Conservation (phyloP, 2,797 vertebrate species). For the Hoplostethus atlanticus region DNA sequence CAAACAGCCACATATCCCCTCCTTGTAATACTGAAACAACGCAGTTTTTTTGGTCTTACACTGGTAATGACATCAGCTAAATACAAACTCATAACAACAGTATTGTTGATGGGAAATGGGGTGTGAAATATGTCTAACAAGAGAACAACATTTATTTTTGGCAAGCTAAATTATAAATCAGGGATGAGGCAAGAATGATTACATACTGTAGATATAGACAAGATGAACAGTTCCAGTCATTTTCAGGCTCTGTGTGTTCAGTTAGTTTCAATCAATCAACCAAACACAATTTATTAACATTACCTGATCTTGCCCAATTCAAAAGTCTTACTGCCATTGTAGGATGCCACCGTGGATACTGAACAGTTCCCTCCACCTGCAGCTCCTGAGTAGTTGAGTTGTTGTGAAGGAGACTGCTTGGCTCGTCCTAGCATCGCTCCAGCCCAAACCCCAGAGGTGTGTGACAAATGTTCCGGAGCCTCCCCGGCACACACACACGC, state of each 20-base stretch:
- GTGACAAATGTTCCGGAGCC: constrained; percentile 68
- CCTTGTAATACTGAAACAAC: constrained; percentile 6
- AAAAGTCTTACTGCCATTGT: not conserved
- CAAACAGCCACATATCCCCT: constrained; percentile 8
- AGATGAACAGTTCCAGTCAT: not conserved
- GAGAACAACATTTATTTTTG: constrained; percentile 36
- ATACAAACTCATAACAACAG: constrained; percentile 18
- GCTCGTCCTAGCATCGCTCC: constrained; percentile 36
- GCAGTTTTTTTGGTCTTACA: not conserved
- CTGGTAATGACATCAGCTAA: constrained; percentile 15
- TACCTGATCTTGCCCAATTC: not conserved
- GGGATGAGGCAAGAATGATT: constrained; percentile 6
- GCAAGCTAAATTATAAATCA: constrained; percentile 54
- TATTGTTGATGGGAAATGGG: constrained; percentile 44
- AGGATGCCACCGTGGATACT: not conserved
- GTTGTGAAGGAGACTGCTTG: constrained; percentile 45
- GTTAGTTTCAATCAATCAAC: not conserved
- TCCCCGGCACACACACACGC: constrained; percentile 62
- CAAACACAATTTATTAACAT: constrained; percentile 1
- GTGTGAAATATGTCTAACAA: constrained; percentile 55
- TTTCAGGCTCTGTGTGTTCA: not conserved
- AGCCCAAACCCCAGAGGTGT: constrained; percentile 61
- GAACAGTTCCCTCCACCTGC: constrained; percentile 11
- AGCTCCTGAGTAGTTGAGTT: constrained; percentile 43
- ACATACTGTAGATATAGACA: not conserved